Conservation (phyloP, 2,797 vertebrate genomes). For the Kryptolebias ocellatus region DNA sequence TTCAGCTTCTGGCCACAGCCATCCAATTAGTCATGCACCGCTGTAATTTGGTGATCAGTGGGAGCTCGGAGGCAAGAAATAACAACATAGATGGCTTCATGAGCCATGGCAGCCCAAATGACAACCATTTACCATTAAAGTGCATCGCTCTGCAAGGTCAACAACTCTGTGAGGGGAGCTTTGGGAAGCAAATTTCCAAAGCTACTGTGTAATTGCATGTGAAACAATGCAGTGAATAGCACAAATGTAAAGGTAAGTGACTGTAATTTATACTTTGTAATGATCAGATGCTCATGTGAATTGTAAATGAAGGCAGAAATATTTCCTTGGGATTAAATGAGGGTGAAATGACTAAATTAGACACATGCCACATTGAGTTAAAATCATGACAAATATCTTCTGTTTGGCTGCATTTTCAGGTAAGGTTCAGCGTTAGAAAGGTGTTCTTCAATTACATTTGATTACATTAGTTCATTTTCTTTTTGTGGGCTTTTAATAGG, state of each 20-base stretch:
- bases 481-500: too few relatives aligned
- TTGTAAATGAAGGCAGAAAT: slow-evolving; percentile 15
- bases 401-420: not conserved
- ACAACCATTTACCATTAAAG: slow-evolving; percentile 76
- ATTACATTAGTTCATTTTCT: not conserved
- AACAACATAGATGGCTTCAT: slow-evolving; percentile 76
- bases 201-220: slow-evolving; percentile 38
- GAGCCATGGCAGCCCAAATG: slow-evolving; percentile 78
- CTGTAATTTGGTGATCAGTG: slow-evolving; percentile 76
- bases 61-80: slow-evolving; percentile 72
- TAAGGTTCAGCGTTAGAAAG: not conserved
- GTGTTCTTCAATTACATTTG: not conserved
- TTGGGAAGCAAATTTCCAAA: slow-evolving; percentile 41
- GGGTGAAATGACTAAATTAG: slow-evolving; percentile 6
- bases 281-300: slow-evolving; percentile 11
- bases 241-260: slow-evolving; percentile 22
- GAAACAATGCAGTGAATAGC: slow-evolving; percentile 23
- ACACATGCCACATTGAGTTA: not conserved
- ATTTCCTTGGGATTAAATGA: not conserved
- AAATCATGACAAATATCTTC: slow-evolving; percentile 2
- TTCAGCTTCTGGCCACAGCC: slow-evolving; percentile 50
- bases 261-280: slow-evolving; percentile 9
- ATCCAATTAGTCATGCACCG: slow-evolving; percentile 79
- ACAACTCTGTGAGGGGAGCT: slow-evolving; percentile 53
- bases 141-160: slow-evolving; percentile 75